Evolutionary conservation across 2,888 invertebrate genomes (phyloP).

Genomic region (Tupiocoris notatus): DNA sequence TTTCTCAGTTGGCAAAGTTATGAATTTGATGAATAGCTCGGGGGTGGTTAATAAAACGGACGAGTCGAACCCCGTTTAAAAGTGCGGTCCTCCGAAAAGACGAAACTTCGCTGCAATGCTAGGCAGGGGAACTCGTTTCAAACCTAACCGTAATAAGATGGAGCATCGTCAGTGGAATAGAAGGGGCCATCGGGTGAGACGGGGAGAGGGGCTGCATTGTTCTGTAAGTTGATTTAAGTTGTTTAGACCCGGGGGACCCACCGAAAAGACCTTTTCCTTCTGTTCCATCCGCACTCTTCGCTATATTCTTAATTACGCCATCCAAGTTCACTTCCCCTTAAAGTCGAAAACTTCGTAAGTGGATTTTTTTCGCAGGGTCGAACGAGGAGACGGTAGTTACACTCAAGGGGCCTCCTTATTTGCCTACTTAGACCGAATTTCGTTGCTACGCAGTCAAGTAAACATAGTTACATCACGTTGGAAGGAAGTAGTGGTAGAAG

Average conservation of each 20-base stretch:
- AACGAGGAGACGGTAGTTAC: neutral
- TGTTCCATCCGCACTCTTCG: neutral
- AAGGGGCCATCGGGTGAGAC: neutral
- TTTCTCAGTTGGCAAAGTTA: conserved; percentile 5
- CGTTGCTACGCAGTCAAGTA: conserved; percentile 20
- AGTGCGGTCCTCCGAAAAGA: neutral
- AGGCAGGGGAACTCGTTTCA: neutral
- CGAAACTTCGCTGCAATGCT: neutral
- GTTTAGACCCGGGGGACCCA: conserved; percentile 28
- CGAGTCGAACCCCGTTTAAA: neutral
- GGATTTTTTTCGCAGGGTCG: too few species aligned
- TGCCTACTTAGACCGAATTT: neutral
- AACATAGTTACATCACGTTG: conserved; percentile 33
- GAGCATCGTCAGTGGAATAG: neutral
- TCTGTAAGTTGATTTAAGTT: conserved; percentile 37
- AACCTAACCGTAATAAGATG: neutral
- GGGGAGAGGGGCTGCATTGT: conserved; percentile 3
- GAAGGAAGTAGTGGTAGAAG: neutral
- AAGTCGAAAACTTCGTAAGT: neutral
- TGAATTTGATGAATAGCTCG: conserved; percentile 24
- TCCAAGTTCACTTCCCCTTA: neutral
- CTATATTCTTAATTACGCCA: conserved; percentile 34
- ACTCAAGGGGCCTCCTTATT: neutral
- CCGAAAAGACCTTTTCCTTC: neutral
- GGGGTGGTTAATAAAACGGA: conserved; percentile 34